Conservation (phyloP, 2,888 invertebrate genomes). For the Ophion obscuratus region DNA sequence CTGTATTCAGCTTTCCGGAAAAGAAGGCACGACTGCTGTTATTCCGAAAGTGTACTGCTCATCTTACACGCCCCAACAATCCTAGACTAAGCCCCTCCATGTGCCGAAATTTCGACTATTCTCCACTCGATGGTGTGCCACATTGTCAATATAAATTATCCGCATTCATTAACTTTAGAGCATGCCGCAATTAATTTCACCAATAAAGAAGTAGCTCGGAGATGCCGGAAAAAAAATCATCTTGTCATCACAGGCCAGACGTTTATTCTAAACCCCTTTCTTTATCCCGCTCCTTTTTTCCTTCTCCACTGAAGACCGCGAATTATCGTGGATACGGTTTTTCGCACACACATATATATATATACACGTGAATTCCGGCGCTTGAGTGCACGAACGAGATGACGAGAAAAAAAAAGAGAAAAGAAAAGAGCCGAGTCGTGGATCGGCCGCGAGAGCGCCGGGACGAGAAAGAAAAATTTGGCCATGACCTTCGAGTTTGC, state of each 20-base stretch:
- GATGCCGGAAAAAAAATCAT: not conserved
- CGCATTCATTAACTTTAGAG: not conserved
- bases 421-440: constrained; percentile 24
- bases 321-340: constrained; percentile 1
- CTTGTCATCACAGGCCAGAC: not conserved
- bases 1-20: constrained; percentile 27
- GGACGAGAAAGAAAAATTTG: constrained; percentile 66
- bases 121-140: not conserved
- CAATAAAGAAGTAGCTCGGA: not conserved
- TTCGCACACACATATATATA: no score
- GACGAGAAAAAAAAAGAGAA: constrained; percentile 22
- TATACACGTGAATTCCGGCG: not conserved
- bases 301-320: constrained; percentile 1
- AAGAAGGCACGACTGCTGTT: not conserved
- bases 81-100: not conserved
- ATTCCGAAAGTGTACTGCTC: constrained; percentile 13
- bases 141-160: not conserved
- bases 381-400: constrained; percentile 8
- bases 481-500: constrained; percentile 66
- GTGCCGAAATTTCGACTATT: not conserved
- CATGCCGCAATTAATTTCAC: not conserved
- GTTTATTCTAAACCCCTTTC: not conserved
- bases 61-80: not conserved
- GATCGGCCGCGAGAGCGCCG: constrained; percentile 52
- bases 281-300: not conserved